phyloP scores from a whole-genome alignment of 2,113 vertebrate species.

The Phalacrocorax brasilianus region DNA sequence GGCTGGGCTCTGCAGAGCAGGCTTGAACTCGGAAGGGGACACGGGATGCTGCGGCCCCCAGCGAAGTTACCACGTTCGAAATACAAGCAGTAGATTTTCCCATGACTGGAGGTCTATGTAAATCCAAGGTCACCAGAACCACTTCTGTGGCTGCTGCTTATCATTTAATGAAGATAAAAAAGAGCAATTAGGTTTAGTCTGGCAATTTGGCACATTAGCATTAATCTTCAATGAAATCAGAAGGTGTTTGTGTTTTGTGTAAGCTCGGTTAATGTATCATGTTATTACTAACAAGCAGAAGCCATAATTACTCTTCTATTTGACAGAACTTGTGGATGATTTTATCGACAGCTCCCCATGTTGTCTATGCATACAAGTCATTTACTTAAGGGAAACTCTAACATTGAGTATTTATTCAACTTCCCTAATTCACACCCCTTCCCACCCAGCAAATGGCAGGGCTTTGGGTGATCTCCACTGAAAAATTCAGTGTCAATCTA shows the following conservation, averaged over 20 bases:
- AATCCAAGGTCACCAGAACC: constrained; percentile 40
- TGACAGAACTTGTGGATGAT: constrained; percentile 16
- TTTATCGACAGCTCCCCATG: constrained; percentile 13
- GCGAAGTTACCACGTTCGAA: background rate
- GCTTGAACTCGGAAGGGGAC: background rate
- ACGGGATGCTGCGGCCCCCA: rapidly evolving
- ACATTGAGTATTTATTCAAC: background rate
- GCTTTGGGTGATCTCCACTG: background rate
- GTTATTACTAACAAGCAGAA: constrained; percentile 13
- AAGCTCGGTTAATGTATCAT: constrained; percentile 29
- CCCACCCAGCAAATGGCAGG: background rate
- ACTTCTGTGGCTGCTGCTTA: constrained; percentile 1
- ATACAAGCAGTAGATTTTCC: background rate
- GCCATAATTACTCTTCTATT: constrained; percentile 34
- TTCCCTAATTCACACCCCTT: background rate
- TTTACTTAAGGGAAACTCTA: background rate
- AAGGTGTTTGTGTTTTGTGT: constrained; percentile 27
- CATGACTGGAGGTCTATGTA: background rate
- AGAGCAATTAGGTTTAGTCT: constrained; percentile 56
- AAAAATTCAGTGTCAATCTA: background rate
- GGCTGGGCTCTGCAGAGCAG: background rate
- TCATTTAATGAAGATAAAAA: constrained; percentile 66
- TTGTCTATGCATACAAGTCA: background rate
- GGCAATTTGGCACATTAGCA: constrained; percentile 57
- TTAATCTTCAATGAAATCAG: constrained; percentile 60